phyloP scores from a whole-genome alignment of 2,888 invertebrate genomes.

The Schizaphis graminum region DNA sequence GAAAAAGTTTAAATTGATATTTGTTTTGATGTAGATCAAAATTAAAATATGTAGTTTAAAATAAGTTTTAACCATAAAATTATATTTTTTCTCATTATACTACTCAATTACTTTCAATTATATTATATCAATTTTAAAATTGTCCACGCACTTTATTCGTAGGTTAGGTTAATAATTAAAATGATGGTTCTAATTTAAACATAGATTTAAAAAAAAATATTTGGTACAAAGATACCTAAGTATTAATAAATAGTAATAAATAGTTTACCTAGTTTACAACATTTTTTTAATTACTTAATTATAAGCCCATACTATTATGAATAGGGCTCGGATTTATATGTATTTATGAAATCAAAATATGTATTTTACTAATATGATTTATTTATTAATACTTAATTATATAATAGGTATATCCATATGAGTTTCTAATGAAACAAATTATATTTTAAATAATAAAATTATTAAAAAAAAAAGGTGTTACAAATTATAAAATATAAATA shows the following conservation, averaged over 20 bases:
- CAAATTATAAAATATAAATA: no score
- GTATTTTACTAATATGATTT: no score
- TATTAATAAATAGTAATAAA: background rate
- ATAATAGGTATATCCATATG: no score
- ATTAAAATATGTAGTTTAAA: background rate
- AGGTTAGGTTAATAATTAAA: background rate
- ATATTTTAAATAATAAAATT: no score
- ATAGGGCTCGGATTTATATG: no score
- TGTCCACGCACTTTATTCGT: background rate
- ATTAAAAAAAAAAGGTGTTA: no score
- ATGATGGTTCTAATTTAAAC: background rate
- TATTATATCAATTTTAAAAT: background rate
- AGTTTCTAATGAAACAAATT: no score
- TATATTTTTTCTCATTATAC: background rate
- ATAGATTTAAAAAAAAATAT: background rate
- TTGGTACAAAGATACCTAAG: background rate
- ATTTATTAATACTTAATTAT: no score
- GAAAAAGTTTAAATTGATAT: slow-evolving; percentile 32
- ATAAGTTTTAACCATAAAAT: slow-evolving; percentile 2
- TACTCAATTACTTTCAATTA: background rate
- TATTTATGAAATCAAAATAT: no score
- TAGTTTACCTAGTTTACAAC: background rate
- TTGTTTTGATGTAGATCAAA: background rate
- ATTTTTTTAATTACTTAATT: background rate
- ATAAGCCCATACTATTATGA: background rate